Percentiles rank a stretch among this genome's conserved stretches.
Conservation (phyloP, 2,888 invertebrate species). For the Ophraella communa region DNA sequence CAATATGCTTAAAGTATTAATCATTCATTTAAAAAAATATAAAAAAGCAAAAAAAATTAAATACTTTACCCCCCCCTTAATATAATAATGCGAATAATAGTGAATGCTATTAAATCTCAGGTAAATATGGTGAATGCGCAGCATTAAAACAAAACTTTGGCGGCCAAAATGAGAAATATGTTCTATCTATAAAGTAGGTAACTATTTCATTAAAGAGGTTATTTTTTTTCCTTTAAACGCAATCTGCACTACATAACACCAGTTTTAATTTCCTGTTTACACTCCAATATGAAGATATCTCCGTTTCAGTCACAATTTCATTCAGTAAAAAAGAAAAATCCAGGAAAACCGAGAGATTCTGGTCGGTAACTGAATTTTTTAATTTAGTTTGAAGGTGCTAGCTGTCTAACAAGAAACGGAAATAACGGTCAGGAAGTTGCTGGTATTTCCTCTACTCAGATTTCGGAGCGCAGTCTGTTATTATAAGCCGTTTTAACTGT, state of each 20-base stretch:
- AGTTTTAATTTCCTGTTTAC: background rate
- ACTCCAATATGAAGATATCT: background rate
- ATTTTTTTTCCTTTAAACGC: background rate
- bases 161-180: too few species aligned
- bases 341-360: conserved; percentile 15
- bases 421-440: conserved; percentile 49
- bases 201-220: background rate
- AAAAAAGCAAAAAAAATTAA: too few species aligned
- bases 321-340: conserved; percentile 3
- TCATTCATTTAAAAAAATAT: too few species aligned
- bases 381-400: conserved; percentile 42
- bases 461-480: conserved; percentile 46
- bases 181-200: too few species aligned
- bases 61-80: too few species aligned
- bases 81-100: too few species aligned
- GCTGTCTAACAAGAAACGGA: conserved; percentile 51
- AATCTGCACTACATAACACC: background rate
- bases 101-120: too few species aligned
- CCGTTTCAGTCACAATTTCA: background rate
- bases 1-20: too few species aligned
- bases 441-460: conserved; percentile 48
- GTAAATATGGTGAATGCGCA: too few species aligned
- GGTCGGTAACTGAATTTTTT: conserved; percentile 42
- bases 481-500: conserved; percentile 44
- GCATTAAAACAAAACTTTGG: too few species aligned